Conservation (phyloP, 2,113 vertebrate genomes). For the Paedocypris sp. region DNA sequence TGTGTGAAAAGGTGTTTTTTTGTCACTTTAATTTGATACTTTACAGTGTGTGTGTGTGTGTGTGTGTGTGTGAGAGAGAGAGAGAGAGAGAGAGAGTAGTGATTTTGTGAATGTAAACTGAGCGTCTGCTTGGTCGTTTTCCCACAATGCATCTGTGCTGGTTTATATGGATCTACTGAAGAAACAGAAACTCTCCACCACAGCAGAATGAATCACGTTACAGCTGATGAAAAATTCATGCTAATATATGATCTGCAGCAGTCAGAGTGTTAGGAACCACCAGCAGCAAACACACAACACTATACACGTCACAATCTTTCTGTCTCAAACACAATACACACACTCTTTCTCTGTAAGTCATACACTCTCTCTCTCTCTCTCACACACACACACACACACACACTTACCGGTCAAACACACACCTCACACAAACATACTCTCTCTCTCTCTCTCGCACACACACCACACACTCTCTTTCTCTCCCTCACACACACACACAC, state of each 20-base stretch:
- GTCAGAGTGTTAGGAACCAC: no score
- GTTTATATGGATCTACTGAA: conserved; percentile 52
- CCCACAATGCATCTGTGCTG: conserved; percentile 41
- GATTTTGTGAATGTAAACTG: no score
- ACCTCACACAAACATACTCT: conserved; percentile 10
- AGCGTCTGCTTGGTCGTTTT: conserved; percentile 14
- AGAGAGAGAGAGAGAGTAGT: no score
- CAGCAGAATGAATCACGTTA: conserved; percentile 66
- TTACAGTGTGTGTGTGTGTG: no score
- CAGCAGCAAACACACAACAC: no score
- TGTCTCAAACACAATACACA: neutral
- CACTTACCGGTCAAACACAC: no score
- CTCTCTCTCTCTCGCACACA: neutral
- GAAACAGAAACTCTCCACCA: conserved; percentile 64
- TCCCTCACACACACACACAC: neutral
- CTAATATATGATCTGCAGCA: conserved; percentile 67
- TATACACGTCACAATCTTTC: neutral
- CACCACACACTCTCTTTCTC: neutral
- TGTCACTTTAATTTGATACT: no score
- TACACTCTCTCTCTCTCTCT: no score
- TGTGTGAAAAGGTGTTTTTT: no score
- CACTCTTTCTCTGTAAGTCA: no score
- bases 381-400: neutral
- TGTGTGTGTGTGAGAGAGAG: no score
- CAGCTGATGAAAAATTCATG: conserved; percentile 71